Evolutionary conservation across 2,797 vertebrate genomes (phyloP).

Genomic region (Nyctalus aviator): DNA sequence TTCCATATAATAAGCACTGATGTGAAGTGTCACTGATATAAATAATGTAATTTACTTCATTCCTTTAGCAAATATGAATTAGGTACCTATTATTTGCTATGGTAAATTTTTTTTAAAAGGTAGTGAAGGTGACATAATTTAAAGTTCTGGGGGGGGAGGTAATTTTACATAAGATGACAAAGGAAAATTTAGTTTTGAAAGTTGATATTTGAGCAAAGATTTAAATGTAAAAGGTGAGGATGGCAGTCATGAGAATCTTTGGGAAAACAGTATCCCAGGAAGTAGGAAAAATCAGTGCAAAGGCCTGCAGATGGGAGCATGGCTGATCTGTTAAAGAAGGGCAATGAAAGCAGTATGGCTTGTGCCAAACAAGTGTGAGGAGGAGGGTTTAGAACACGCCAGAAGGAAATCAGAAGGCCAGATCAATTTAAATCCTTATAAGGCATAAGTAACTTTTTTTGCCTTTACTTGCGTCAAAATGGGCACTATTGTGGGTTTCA

Average conservation of each 20-base stretch:
- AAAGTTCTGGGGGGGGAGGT: accelerated
- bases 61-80: conserved; percentile 37
- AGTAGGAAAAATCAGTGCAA: not conserved
- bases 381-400: not conserved
- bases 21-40: not conserved
- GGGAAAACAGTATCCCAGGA: not conserved
- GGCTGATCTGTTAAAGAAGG: not conserved
- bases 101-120: not conserved
- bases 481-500: not conserved
- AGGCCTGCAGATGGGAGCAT: not conserved
- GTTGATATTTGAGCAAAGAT: not conserved
- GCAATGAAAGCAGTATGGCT: accelerated
- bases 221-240: not conserved
- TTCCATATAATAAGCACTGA: not conserved
- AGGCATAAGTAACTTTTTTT: not conserved
- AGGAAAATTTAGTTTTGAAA: not conserved
- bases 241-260: not conserved
- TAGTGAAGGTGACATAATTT: not conserved
- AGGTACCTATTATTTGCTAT: not conserved
- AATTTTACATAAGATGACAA: not conserved
- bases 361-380: not conserved
- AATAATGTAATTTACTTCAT: not conserved
- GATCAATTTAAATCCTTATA: accelerated
- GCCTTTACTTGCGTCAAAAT: not conserved
- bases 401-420: accelerated